These are phyloP conservation scores for Bubo blakistoni DNA, from an alignment of 2,113 vertebrate genomes.

Conservation along the genomic window DNA sequence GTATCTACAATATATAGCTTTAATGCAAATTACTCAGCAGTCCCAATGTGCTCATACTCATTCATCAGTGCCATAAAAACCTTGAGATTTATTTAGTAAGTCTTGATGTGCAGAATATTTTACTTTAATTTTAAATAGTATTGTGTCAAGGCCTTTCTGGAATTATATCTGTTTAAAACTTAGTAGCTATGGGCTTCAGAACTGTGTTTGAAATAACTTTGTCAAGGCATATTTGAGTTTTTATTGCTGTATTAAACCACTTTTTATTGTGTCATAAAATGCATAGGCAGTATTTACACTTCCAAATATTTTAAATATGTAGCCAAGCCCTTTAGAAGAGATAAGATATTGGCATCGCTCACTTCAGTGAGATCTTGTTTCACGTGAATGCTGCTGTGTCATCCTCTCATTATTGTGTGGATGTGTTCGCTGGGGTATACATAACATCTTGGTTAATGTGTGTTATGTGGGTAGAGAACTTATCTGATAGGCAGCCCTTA, in stretches of 20 bases:
- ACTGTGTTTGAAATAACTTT: slow-evolving; percentile 54
- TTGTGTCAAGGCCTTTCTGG: slow-evolving; percentile 27
- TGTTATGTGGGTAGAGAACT: background rate
- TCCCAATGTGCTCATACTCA: slow-evolving; percentile 14
- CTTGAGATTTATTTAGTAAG: slow-evolving; percentile 53
- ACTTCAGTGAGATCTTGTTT: background rate
- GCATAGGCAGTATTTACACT: slow-evolving; percentile 58
- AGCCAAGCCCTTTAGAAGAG: slow-evolving; percentile 13
- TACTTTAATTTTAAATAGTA: slow-evolving; percentile 42
- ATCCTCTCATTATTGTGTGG: background rate
- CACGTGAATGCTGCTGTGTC: background rate
- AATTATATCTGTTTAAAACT: slow-evolving; percentile 34
- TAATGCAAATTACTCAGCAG: slow-evolving; percentile 12
- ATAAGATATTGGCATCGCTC: background rate
- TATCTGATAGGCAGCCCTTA: background rate
- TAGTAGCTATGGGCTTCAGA: slow-evolving; percentile 8
- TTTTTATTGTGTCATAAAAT: slow-evolving; percentile 65
- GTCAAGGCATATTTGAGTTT: slow-evolving; percentile 52
- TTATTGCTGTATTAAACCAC: slow-evolving; percentile 49
- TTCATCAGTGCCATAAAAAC: slow-evolving; percentile 53
- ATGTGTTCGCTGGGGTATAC: background rate
- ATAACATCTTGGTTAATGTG: background rate
- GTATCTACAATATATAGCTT: slow-evolving; percentile 7
- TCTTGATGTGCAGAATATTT: slow-evolving; percentile 13
- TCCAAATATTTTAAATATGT: slow-evolving; percentile 53